Base-by-base conservation (phyloP, 2,113 vertebrate genomes). In the Dinomys branickii region DNA sequence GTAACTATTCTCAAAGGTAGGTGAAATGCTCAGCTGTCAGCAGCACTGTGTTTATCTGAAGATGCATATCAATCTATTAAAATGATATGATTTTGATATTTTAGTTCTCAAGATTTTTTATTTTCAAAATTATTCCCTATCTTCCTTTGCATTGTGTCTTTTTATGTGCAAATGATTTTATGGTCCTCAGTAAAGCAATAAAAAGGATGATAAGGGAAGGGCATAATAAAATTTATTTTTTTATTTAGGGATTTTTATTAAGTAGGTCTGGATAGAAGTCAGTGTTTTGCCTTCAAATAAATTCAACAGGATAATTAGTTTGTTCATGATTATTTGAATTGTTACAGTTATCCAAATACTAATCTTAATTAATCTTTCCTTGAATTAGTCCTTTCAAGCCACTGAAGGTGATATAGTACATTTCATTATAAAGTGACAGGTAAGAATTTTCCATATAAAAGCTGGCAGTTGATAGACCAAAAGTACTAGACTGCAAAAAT, bases 381-480 rank as follows among this genome's bases (percentile, higher is more conserved):
- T 14, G 2, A 47, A 85, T 94, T 61, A 88, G 67, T 56, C 54
- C 58, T 87, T 94, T 75, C 7, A 85, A 83, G 50, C 26, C 13
- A 65, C 35, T 63, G 28, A 63, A 78, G 69, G 52, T 67, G 35
- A 90, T n/a, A 86, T 0, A 71, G 13, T 85, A 69, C 63, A 84
- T 73, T 75, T 33, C 20, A 90, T 50, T 75, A 93, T 35, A 77
- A 93, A 78, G 7, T 93, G n/a, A 87, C 5, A 58, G n/a, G 59
- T 63, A 75, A 90, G 38, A 89, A 58, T 95, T 81, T 93, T 82
- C 44, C 56, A 33, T 38, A 71, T 41, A 11, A 87, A 94, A 93
- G 17, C 10, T 41, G 30, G 52, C 1, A 44, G 35, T 16, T 83
- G 30, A 78, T 1, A 82, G 47, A 50, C 44, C 38, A 54, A 93